Conservation (phyloP, 2,113 vertebrate genomes). For the Phoxinus phoxinus region DNA sequence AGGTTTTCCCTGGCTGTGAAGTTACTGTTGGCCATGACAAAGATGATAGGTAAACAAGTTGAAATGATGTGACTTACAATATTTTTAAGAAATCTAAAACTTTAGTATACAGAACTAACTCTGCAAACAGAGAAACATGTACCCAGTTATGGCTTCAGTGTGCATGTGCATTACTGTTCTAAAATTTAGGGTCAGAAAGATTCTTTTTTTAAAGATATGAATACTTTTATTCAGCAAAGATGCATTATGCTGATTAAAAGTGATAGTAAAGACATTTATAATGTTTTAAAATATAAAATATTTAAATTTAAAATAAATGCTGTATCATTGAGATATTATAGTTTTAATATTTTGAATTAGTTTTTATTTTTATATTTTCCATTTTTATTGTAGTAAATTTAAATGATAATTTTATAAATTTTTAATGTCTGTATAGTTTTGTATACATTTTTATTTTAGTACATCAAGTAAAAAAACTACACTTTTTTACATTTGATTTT, state of each 20-base stretch:
- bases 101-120: background rate
- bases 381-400: background rate
- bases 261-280: background rate
- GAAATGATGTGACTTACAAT: background rate
- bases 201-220: background rate
- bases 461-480: background rate
- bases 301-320: too few relatives aligned
- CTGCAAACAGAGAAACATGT: background rate
- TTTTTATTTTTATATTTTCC: background rate
- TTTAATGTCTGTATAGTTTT: background rate
- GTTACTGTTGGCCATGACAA: conserved; percentile 79
- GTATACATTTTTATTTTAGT: background rate
- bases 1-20: conserved; percentile 81
- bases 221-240: background rate
- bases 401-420: too few relatives aligned
- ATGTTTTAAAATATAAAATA: too few relatives aligned
- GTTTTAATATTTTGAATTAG: background rate
- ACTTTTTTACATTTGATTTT: too few relatives aligned
- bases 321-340: too few relatives aligned
- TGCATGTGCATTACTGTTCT: background rate
- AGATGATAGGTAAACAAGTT: conserved; percentile 67
- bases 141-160: background rate
- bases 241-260: background rate
- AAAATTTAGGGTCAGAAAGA: background rate
- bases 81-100: background rate